phyloP scores from a whole-genome alignment of 2,113 vertebrate genomes.

The Patagioenas fasciata region DNA sequence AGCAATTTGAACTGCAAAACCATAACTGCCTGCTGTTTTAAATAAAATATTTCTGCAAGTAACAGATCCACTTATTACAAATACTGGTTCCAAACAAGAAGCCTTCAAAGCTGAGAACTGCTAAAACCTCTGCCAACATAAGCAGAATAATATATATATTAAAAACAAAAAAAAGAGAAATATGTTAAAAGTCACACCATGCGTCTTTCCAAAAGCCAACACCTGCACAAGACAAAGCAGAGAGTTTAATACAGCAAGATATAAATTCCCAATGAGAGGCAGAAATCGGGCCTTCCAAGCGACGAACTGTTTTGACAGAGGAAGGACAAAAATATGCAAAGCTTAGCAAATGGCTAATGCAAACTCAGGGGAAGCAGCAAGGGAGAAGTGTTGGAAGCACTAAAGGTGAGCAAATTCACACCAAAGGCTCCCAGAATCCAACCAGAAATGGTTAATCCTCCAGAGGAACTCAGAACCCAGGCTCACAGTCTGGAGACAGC shows the following conservation, averaged over 20 bases:
- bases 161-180: conserved; percentile 70
- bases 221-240: conserved; percentile 89
- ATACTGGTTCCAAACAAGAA: conserved; percentile 76
- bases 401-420: conserved; percentile 69
- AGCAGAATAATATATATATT: conserved; percentile 63
- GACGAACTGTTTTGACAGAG: conserved; percentile 87
- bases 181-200: conserved; percentile 86
- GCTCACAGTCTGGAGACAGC: conserved; percentile 14
- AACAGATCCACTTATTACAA: conserved; percentile 75
- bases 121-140: conserved; percentile 78
- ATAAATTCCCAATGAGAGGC: conserved; percentile 80
- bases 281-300: conserved; percentile 86
- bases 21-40: conserved; percentile 34
- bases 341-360: conserved; percentile 83
- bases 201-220: conserved; percentile 89
- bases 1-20: conserved; percentile 55
- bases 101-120: conserved; percentile 81
- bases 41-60: conserved; percentile 80
- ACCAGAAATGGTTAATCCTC: conserved; percentile 39
- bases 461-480: conserved; percentile 42
- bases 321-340: conserved; percentile 85
- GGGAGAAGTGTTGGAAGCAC: conserved; percentile 74
- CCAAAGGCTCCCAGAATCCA: conserved; percentile 62
- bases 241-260: conserved; percentile 86
- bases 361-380: conserved; percentile 80